These are phyloP conservation scores for Oceanodroma leucorhoa DNA, from an alignment of 2,797 vertebrate species.

Conservation along the genomic window DNA sequence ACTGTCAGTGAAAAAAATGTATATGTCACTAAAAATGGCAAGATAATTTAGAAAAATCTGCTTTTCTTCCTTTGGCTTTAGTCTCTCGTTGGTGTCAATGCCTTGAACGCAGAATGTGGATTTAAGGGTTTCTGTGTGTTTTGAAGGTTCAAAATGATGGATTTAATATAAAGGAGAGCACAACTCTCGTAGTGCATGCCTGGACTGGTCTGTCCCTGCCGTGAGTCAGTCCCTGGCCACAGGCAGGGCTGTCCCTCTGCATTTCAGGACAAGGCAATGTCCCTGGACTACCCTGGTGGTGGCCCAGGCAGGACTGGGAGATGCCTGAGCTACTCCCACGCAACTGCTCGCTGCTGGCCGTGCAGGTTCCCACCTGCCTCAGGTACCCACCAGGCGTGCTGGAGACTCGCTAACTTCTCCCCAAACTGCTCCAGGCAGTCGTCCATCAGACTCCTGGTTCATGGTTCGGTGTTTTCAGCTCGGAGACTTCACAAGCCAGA, in stretches of 20 bases:
- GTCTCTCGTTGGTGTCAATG: background rate
- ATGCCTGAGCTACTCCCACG: background rate
- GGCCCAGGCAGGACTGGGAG: background rate
- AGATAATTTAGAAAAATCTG: background rate
- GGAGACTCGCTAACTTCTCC: background rate
- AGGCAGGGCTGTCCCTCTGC: background rate
- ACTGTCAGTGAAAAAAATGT: background rate
- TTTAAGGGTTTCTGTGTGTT: background rate
- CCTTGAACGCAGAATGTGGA: background rate
- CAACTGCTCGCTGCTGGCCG: fast-evolving
- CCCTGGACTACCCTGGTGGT: background rate
- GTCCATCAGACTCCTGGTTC: background rate
- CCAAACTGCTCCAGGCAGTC: background rate
- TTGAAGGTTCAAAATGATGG: background rate
- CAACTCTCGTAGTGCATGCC: background rate
- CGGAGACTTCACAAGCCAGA: background rate
- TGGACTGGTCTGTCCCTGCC: background rate
- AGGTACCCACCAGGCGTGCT: background rate
- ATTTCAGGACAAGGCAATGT: background rate
- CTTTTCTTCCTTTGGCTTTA: background rate
- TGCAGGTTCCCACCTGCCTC: too few relatives aligned
- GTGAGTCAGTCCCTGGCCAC: background rate
- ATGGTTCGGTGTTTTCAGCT: background rate
- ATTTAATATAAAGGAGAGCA: background rate
- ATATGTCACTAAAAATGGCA: background rate